Evolutionary conservation across 2,113 vertebrate genomes (phyloP), one percentile per base, ranked within the genome.

Genomic region (Scopus umbretta): DNA sequence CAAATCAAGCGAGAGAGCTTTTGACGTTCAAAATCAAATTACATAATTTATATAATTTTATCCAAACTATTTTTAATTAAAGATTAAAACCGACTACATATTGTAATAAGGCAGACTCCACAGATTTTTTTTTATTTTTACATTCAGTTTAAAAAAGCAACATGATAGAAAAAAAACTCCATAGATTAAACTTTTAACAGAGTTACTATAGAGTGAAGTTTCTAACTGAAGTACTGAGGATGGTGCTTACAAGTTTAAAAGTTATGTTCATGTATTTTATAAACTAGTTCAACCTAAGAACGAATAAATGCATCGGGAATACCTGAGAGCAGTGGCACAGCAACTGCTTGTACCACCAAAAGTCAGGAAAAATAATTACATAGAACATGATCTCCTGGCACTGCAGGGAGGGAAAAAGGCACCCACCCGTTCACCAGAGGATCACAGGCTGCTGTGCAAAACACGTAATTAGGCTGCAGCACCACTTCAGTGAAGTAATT

Each of bases 341-440:
- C 6, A 61, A 56, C 18, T 56, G 45, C 32, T 32, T 53, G n/a
- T 49, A 23, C 47, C 76, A 58, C 36, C 16, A 40, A 36, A 74
- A 81, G 27, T 4, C 43, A 70, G 16, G 43, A 50, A 61, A 72
- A 91, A 52, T 81, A 84, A 95, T 79, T 75, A 81, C 32, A 58
- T 1, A 45, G n/a, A 5, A 75, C 27, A 14, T 2, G 1, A 92
- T 22, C 84, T 92, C 86, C 73, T 89, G 55, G 70, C 34, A 8
- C n/a, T 65, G 62, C n/a, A 94, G 63, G 66, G 92, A 90, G 42
- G 30, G 40, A 71, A 95, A 80, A 83, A 65, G 65, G 82, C 66
- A 82, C 34, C 83, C 84, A 81, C n/a, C 22, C 70, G 47, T 62
- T 52, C 73, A 91, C 22, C 47, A 73, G n/a, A 71, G 50, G 16